Percentiles rank a stretch among this genome's conserved stretches.
Evolutionary conservation across 2,113 vertebrate species (phyloP).

Genomic region (Scopus umbretta): DNA sequence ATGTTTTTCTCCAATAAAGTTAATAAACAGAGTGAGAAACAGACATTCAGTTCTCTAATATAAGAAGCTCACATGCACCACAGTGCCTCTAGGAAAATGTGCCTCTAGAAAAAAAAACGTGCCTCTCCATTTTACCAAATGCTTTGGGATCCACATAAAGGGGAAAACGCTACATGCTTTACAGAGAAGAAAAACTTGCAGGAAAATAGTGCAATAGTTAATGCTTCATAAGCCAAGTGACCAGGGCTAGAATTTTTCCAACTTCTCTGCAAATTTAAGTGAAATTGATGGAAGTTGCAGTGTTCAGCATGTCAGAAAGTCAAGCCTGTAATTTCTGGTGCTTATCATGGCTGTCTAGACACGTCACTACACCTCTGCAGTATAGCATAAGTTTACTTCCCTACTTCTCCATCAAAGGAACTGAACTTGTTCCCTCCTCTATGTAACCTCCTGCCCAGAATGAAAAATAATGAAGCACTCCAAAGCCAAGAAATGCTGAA

Average conservation of each 20-base stretch:
- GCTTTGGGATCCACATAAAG: background rate
- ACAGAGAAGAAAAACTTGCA: background rate
- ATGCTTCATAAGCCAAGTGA: background rate
- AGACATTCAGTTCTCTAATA: background rate
- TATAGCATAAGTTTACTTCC: background rate
- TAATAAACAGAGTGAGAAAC: background rate
- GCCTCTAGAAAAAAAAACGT: background rate
- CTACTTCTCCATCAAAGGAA: background rate
- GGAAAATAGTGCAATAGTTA: background rate
- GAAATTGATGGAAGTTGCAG: background rate
- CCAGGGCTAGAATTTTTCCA: background rate
- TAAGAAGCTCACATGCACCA: background rate
- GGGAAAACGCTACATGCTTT: background rate
- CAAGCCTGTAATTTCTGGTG: background rate
- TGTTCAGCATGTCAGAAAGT: background rate
- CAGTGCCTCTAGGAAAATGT: background rate
- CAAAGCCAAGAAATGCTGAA: background rate
- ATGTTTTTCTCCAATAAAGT: background rate
- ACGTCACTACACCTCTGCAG: background rate
- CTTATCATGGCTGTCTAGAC: background rate
- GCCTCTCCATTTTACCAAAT: background rate
- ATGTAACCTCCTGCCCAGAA: background rate
- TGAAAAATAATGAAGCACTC: background rate
- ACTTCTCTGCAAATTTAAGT: background rate
- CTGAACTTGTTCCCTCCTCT: background rate